Conservation (phyloP, 1,140 invertebrate species). For the Diorhabda carinulata region DNA sequence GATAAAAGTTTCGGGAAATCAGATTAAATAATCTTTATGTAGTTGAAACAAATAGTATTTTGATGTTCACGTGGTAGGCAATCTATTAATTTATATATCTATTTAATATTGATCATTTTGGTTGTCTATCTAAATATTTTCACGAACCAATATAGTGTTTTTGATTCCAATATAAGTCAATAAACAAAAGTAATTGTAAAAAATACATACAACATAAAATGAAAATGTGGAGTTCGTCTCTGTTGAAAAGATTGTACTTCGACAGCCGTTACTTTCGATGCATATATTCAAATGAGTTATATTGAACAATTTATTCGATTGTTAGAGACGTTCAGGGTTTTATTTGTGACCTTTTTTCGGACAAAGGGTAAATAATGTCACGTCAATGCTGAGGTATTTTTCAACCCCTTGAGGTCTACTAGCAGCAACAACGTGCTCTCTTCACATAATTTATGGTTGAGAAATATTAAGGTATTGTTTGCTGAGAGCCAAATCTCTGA, state of each 20-base stretch:
- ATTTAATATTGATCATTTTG: too few species aligned
- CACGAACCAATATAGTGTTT: too few species aligned
- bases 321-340: slow-evolving; percentile 14
- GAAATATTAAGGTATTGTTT: not conserved
- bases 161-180: too few species aligned
- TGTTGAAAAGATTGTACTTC: slow-evolving; percentile 20
- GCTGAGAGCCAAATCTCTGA: too few species aligned
- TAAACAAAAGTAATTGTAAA: too few species aligned
- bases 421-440: not conserved
- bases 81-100: too few species aligned
- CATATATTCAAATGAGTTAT: slow-evolving; percentile 22
- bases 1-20: too few species aligned
- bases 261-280: slow-evolving; percentile 20
- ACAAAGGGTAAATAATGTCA: slow-evolving; percentile 19
- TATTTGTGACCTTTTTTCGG: slow-evolving; percentile 15
- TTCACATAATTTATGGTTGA: not conserved
- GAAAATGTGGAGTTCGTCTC: not conserved
- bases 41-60: too few species aligned
- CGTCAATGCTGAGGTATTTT: slow-evolving; percentile 18
- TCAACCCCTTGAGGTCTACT: slow-evolving; percentile 12
- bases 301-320: slow-evolving; percentile 21
- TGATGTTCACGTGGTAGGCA: too few species aligned
- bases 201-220: too few species aligned
- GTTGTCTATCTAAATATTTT: too few species aligned
- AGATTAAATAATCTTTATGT: too few species aligned